Evolutionary conservation across 2,113 vertebrate species (phyloP).

Genomic region (Pluvianellus socialis): DNA sequence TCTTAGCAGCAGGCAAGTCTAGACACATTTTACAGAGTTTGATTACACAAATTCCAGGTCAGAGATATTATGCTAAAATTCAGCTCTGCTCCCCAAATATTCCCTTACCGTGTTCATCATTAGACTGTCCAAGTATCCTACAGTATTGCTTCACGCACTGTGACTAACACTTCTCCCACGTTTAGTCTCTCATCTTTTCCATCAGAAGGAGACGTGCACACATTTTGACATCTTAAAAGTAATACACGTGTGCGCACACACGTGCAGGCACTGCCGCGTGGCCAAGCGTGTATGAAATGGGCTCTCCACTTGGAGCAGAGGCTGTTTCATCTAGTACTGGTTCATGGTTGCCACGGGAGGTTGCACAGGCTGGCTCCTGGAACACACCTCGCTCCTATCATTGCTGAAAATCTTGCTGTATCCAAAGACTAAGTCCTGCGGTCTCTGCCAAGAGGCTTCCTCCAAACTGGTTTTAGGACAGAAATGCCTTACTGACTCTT

Average conservation of each 20-base stretch:
- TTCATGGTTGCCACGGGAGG: neutral
- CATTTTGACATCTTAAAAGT: neutral
- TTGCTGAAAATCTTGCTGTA: neutral
- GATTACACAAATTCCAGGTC: constrained; percentile 37
- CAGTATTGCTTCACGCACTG: neutral
- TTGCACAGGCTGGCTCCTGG: neutral
- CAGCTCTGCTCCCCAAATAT: neutral
- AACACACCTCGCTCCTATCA: neutral
- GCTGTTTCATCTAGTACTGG: neutral
- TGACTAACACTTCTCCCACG: neutral
- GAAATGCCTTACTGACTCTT: neutral
- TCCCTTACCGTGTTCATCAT: neutral
- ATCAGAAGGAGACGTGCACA: neutral
- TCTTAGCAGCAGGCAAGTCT: constrained; percentile 1
- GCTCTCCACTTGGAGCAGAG: neutral
- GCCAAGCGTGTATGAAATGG: neutral
- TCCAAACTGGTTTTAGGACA: neutral
- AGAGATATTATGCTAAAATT: constrained; percentile 30
- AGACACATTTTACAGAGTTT: neutral
- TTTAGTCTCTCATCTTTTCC: neutral
- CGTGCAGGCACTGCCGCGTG: too few species aligned
- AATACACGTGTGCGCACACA: rapidly evolving
- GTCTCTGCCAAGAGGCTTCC: neutral
- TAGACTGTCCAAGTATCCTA: neutral
- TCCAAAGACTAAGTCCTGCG: neutral